Evolutionary conservation across 35 echinoderm and acorn worm species (phyloP).

Genomic region (Acanthaster planci): DNA sequence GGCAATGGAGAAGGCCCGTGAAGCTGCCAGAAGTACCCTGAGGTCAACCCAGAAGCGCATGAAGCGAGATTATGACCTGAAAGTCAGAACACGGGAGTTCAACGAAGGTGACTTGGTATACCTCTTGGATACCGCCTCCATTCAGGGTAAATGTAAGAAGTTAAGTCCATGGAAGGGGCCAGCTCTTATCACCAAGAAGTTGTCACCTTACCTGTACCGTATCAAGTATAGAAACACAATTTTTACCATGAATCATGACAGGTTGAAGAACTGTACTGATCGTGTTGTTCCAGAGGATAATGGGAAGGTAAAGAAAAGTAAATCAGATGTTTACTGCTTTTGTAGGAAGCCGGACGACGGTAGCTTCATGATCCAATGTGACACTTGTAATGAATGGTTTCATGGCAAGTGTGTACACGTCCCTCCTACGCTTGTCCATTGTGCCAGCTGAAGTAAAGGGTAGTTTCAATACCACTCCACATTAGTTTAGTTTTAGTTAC

Average conservation of each 20-base stretch:
- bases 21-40: slow-evolving; percentile 28
- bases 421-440: too few relatives aligned
- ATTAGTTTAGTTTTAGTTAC: too few relatives aligned
- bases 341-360: slow-evolving; percentile 43
- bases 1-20: slow-evolving; percentile 20
- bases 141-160: slow-evolving; percentile 53
- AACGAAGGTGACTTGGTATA: slow-evolving; percentile 47
- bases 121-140: slow-evolving; percentile 24
- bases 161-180: slow-evolving; percentile 59
- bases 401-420: slow-evolving; percentile 45
- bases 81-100: background rate
- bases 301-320: background rate
- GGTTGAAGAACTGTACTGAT: slow-evolving; percentile 35
- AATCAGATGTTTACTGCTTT: slow-evolving; percentile 28
- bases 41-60: slow-evolving; percentile 32
- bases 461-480: too few relatives aligned
- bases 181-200: slow-evolving; percentile 32
- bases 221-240: slow-evolving; percentile 35
- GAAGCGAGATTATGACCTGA: slow-evolving; percentile 57
- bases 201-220: slow-evolving; percentile 45
- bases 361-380: slow-evolving; percentile 52
- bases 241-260: slow-evolving; percentile 50
- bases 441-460: too few relatives aligned
- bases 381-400: slow-evolving; percentile 39
- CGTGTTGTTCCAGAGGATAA: background rate